Evolutionary conservation across 2,113 vertebrate species (phyloP), one percentile per base, ranked within the genome.

Genomic region (Pandion haliaetus): DNA sequence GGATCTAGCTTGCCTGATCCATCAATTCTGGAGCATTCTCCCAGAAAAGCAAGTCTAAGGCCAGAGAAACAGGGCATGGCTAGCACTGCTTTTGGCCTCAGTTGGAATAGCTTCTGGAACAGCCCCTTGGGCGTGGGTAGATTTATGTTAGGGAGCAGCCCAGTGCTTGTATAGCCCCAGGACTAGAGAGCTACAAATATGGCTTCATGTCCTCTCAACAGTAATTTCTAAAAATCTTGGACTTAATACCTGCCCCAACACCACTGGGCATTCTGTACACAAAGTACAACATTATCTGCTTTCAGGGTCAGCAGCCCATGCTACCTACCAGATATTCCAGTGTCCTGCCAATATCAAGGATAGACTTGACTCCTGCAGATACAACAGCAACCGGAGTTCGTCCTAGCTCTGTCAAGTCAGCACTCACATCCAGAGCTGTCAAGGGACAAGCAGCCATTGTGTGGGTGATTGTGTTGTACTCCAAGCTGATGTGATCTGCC

Each of bases 301-400:
- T 76, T 77, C 42, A 84, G 65, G 59, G n/a, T 82, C 58, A 47
- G 59, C 29, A 73, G 50, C 45, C 78, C 61, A 15, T 23, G 55
- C 26, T 52, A 94, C 98, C 96, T 97, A 99, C 99, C 96, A 99
- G 98, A 88, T 99, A 99, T 84, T 99, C 99, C 91, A 99, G 93
- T 20, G 99, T 99, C 91, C 98, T 98, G 13, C 99, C 98, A 54
- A 99, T 99, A 96, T 99, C 99, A 79, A 99, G 98, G 90, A 99
- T 99, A 61, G 99, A 99, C 91, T 99, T 99, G 59, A 99, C 98
- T 44, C 99, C 99, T 84, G 99, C 99, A 81, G 98, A 99, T 55
- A 99, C 94, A 79, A 99, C 99, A 86, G 99, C 98, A 15, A 99
- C 97, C 0, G 99, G 99, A 73, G 99, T 99, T 93, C 98, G 98